Evolutionary conservation across 2,888 invertebrate species (phyloP), one percentile per base, ranked within the genome.

Genomic region (Troglohyphantes excavatus): DNA sequence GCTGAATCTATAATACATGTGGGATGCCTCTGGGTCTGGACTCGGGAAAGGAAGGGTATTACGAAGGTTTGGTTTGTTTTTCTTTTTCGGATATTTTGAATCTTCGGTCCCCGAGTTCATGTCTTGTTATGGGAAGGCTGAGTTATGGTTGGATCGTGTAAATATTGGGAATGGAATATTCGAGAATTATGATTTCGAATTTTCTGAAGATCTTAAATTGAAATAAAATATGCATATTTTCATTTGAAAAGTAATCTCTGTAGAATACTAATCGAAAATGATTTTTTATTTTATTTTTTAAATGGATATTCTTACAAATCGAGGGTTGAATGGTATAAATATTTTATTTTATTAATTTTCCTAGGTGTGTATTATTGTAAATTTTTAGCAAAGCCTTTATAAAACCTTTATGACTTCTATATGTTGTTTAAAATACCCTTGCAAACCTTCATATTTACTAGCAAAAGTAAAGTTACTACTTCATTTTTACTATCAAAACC

Each of bases 1-100:
- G 33, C 65, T 17, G 23, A 65, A 68, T 81, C 79, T 68, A 59
- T 81, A 81, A 81, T 81, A 68, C 13, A 53, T 23, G 68, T 33
- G 29, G 53, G 61, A 53, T 13, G 13, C n/a, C 13, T 53, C 17
- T 53, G 53, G 53, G 53, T 17, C 65, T n/a, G 19, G 1, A 21
- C 46, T 23, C 19, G 5, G n/a, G n/a, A n/a, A 70, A 19, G 21
- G 11, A 27, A n/a, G 29, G 29, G 59, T 59, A 19, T 59, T 59
- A 21, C 23, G 63, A 33, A n/a, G 29, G 61, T 19, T 78, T 78
- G 6, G 23, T 26, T 43, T 17, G 13, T 39, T 53, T n/a, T 53
- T n/a, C 53, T 53, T 53, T 39, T 53, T 53, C 17, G 17, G 17
- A n/a, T 53, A 53, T 53, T 53, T 53, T 17, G 53, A 53, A 17